These are phyloP conservation scores for Papilio aristodemus DNA, from an alignment of 1,140 invertebrate species.

Conservation along the genomic window DNA sequence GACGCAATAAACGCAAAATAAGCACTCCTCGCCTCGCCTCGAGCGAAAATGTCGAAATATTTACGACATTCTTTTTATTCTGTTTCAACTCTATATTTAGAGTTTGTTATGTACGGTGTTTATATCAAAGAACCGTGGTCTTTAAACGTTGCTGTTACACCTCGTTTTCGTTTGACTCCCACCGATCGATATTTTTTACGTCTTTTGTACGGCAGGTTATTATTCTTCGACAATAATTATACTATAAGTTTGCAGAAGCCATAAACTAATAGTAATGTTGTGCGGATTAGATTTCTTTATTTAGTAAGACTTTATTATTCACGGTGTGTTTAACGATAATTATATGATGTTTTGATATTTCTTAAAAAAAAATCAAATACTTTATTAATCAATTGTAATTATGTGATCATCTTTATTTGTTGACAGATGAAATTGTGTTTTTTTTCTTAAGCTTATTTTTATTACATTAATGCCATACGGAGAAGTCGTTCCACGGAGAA, in stretches of 20 bases:
- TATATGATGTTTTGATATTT: not conserved
- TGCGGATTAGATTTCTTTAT: conserved; percentile 53
- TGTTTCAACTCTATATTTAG: conserved; percentile 52
- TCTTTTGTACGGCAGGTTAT: conserved; percentile 54
- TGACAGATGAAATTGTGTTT: not conserved
- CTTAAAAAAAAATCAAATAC: not conserved
- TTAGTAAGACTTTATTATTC: conserved; percentile 6
- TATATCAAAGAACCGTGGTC: conserved; percentile 50
- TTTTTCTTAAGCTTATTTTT: conserved; percentile 27
- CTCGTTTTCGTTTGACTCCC: conserved; percentile 48
- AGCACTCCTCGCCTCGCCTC: conserved; percentile 46
- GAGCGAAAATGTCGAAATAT: conserved; percentile 66
- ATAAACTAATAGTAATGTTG: conserved; percentile 66
- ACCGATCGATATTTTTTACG: conserved; percentile 44
- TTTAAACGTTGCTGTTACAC: conserved; percentile 48
- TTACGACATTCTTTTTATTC: conserved; percentile 61
- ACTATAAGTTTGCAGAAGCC: conserved; percentile 53
- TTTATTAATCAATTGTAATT: not conserved
- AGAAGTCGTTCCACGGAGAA: conserved; percentile 45
- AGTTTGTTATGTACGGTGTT: conserved; percentile 39
- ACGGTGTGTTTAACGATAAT: not conserved
- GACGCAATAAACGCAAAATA: conserved; percentile 65
- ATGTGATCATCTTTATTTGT: not conserved
- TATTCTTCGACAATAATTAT: conserved; percentile 50
- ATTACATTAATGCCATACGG: conserved; percentile 40